Evolutionary conservation across 2,797 vertebrate species (phyloP), one percentile per base, ranked within the genome.

Genomic region (Tragopan temminckii): DNA sequence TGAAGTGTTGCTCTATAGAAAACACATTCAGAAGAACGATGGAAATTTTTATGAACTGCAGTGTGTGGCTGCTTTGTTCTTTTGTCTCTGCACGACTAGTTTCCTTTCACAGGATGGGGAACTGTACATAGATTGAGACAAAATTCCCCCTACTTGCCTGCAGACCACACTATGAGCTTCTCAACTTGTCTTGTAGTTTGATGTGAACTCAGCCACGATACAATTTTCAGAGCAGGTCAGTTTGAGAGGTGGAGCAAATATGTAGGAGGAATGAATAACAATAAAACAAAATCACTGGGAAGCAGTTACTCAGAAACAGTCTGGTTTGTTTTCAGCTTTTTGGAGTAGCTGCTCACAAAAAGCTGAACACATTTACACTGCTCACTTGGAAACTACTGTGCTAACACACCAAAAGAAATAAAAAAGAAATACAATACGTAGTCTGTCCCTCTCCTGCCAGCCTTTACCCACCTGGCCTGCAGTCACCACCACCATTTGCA

Each of bases 131-230:
- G 94, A 94, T 94, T 70, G 91, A 92, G 90, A 93, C 85, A 88
- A 88, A 84, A 94, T 90, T 94, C 95, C 92, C 94, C 75, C 88
- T 83, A 36, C 80, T 94, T 83, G 94, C 78, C 78, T 0, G 1
- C 71, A 71, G 93, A 93, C 85, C 92, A 90, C 94, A 93, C 88
- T 89, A 89, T 2, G 5, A 93, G 94, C 58, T 84, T 95, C 90
- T 92, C 61, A 0, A 89, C 84, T 62, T 11, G 64, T 86, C 88
- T 95, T 95, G 88, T 93, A 93, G 64, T 59, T 75, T 5, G 12
- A 43, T 82, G 94, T 90, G 95, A 94, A 96, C 93, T 96, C 94
- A 94, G 84, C 80, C 94, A 95, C 92, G 88, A 96, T 90, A 93
- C 88, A 53, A 95, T 95, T 95, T 95, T 87, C 93, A 93, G 88